Evolutionary conservation across 2,113 vertebrate species (phyloP).

Genomic region (Lepus americanus): DNA sequence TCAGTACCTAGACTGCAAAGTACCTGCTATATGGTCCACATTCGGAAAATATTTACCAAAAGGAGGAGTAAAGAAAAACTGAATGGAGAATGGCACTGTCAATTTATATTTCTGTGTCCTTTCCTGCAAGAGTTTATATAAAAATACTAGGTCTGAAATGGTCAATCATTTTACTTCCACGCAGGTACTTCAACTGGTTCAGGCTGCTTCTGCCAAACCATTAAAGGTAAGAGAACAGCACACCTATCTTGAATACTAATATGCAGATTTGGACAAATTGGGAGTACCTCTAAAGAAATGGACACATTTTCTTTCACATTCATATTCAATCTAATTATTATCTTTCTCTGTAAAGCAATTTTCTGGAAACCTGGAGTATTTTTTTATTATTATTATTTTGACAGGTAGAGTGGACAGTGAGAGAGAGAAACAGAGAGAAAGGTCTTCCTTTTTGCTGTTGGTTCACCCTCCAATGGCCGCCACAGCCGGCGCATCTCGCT

Average conservation of each 20-base stretch:
- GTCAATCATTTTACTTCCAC: not conserved
- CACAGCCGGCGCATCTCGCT: too few relatives aligned
- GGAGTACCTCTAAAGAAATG: not conserved
- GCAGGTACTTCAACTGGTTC: not conserved
- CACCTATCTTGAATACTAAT: constrained; percentile 12
- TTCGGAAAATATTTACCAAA: not conserved
- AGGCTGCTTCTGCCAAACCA: not conserved
- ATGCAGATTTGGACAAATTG: not conserved
- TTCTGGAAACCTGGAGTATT: not conserved
- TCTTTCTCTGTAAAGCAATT: not conserved
- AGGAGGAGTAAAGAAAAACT: not conserved
- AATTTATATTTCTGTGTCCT: not conserved
- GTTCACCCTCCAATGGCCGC: too few relatives aligned
- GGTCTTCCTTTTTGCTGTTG: too few relatives aligned
- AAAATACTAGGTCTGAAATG: not conserved
- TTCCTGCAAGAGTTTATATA: not conserved
- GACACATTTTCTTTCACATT: not conserved
- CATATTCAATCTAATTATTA: not conserved
- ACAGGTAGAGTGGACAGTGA: too few relatives aligned
- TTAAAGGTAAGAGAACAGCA: not conserved
- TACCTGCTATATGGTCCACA: too few relatives aligned
- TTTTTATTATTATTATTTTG: not conserved
- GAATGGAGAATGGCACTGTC: not conserved
- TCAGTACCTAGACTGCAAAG: not conserved
- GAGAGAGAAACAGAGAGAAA: too few relatives aligned